Base-by-base conservation (phyloP, 2,888 invertebrate genomes). In the Odontocerum albicorne region DNA sequence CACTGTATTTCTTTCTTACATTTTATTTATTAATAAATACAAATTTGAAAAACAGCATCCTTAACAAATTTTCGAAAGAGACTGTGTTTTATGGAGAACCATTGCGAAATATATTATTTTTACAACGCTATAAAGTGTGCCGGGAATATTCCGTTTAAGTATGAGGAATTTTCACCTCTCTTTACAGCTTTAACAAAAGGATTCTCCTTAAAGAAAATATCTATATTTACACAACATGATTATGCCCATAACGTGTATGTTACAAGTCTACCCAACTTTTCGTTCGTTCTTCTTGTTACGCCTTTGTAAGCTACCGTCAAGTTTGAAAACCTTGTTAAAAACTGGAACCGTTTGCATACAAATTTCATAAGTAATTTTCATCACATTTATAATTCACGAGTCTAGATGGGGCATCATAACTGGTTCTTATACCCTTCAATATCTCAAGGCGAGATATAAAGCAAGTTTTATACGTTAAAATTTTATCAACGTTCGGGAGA, bases 251-350 rank as follows among this genome's bases (percentile, higher is more conserved):
- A 56, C 56, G 33, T 51, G 51, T 44, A 22, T 54, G 58, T 58
- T 54, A 58, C 47, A 42, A 58, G 47, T 47, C 46, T 33, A 40
- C 54, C 50, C 49, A 46, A 45, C 50, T 54, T 44, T 50, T 47
- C 55, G 46, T n/a, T n/a, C n/a, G n/a, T 50, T 57, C 49, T 53
- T 55, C 46, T 53, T 32, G 39, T 46, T 40, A 46, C 22, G 53
- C 42, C 46, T 42, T 54, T 56, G 13, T 19, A 8, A n/a, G 7
- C n/a, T n/a, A n/a, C n/a, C n/a, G n/a, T n/a, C 6, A 39, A 46
- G 22, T 47, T 54, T 44, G 32, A 52, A 55, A 59, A 59, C 52
- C 59, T 59, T 59, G 52, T 59, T 59, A 59, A 55, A 59, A 59
- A 59, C 49, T 59, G 50, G 46, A 42, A 27, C 36, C 42, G 49